These are phyloP conservation scores for Ochropleura plecta DNA, from an alignment of 2,888 invertebrate genomes.

Conservation along the genomic window DNA sequence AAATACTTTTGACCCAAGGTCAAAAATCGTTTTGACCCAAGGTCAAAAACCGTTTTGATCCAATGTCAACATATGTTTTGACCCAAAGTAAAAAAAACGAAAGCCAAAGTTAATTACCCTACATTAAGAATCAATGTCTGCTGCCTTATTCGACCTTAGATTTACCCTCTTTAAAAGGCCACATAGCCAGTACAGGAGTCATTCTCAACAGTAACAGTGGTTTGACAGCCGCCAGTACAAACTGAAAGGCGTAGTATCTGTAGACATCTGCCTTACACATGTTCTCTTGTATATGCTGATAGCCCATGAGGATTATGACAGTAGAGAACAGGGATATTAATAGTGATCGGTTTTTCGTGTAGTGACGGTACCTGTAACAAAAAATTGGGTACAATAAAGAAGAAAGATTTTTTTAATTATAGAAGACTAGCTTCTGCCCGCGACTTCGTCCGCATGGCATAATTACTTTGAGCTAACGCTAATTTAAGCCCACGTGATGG, in stretches of 20 bases:
- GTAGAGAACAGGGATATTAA: conserved; percentile 74
- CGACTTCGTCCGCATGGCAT: too few species aligned
- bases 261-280: conserved; percentile 68
- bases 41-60: neutral
- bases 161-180: conserved; percentile 70
- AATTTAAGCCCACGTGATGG: too few species aligned
- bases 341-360: conserved; percentile 79
- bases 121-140: neutral
- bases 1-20: neutral
- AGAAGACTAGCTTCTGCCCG: too few species aligned
- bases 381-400: neutral
- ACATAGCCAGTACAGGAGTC: conserved; percentile 75
- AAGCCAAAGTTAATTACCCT: neutral
- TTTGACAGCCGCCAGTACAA: conserved; percentile 69
- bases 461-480: too few species aligned
- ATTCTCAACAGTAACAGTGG: conserved; percentile 75
- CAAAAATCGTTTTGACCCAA: neutral
- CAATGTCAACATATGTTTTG: neutral
- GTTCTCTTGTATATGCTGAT: conserved; percentile 67
- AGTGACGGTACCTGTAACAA: conserved; percentile 83
- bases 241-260: conserved; percentile 71
- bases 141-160: conserved; percentile 54
- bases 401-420: too few species aligned
- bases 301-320: conserved; percentile 57
- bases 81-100: neutral